These are phyloP conservation scores for Saimiri boliviensis DNA, from an alignment of 2,113 vertebrate species.

Conservation along the genomic window DNA sequence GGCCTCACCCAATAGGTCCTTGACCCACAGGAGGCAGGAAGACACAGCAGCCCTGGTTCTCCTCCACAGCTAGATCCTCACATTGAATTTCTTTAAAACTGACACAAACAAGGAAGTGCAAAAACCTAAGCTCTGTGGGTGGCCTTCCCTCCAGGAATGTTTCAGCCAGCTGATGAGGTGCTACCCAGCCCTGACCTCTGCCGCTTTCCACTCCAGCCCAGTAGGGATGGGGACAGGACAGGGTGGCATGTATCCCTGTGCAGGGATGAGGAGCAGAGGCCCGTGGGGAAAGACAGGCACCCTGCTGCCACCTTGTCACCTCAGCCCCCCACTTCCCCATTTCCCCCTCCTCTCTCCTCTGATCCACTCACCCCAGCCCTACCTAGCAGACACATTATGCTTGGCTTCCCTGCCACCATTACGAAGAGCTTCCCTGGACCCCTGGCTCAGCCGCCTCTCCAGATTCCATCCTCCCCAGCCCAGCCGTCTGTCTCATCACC, in stretches of 20 bases:
- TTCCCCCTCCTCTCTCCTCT: neutral
- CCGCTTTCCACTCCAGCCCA: neutral
- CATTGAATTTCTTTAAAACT: neutral
- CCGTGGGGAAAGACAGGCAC: neutral
- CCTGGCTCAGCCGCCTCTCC: neutral
- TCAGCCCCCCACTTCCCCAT: accelerated
- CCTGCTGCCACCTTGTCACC: neutral
- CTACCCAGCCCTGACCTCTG: neutral
- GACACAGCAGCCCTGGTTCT: neutral
- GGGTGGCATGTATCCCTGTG: neutral
- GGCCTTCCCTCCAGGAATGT: neutral
- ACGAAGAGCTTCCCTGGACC: neutral
- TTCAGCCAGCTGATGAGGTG: neutral
- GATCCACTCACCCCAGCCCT: neutral
- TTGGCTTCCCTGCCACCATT: neutral
- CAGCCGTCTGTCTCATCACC: neutral
- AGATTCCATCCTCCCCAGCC: neutral
- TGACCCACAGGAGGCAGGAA: neutral
- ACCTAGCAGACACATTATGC: accelerated
- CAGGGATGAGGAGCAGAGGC: neutral
- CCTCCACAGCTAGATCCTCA: neutral
- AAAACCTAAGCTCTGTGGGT: neutral
- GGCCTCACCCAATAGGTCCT: neutral
- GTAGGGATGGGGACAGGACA: neutral
- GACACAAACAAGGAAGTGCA: neutral